Percentiles rank a stretch among this genome's conserved stretches.
These are phyloP conservation scores for Arrhopalites spinosus DNA, from an alignment of 2,888 invertebrate species.

Conservation along the genomic window DNA sequence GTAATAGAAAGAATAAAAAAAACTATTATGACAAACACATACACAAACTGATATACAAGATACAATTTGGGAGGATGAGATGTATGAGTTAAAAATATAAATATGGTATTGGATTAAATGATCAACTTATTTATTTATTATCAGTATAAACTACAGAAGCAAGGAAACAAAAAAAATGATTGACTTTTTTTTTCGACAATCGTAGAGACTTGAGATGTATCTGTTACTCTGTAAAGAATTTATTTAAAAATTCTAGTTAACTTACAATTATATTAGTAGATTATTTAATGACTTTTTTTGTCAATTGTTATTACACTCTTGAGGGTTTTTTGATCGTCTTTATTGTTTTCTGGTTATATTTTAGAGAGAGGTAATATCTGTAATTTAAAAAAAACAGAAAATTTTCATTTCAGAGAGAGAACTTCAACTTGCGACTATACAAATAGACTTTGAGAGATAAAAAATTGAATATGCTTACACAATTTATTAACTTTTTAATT, in stretches of 20 bases:
- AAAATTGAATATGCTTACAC: too few species aligned
- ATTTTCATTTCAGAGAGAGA: not conserved
- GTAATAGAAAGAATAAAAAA: not conserved
- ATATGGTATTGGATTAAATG: not conserved
- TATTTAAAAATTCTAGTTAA: not conserved
- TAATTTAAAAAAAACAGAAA: too few species aligned
- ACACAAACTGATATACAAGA: not conserved
- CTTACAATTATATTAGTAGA: not conserved
- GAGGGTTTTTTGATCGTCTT: not conserved
- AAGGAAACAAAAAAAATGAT: not conserved
- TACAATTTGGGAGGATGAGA: not conserved
- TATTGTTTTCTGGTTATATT: too few species aligned
- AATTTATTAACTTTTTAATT: too few species aligned
- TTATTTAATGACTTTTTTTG: not conserved
- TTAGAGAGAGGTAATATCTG: too few species aligned
- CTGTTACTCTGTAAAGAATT: constrained; percentile 3
- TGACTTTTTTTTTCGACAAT: not conserved
- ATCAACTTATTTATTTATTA: not conserved
- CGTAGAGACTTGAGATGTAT: constrained; percentile 9
- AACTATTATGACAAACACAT: not conserved
- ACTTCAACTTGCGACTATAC: not conserved
- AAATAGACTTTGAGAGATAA: too few species aligned
- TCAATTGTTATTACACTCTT: not conserved
- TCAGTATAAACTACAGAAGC: not conserved
- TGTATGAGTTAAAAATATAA: not conserved